phyloP scores from a whole-genome alignment of 2,888 invertebrate species.

The Sphecodes monilicornis region DNA sequence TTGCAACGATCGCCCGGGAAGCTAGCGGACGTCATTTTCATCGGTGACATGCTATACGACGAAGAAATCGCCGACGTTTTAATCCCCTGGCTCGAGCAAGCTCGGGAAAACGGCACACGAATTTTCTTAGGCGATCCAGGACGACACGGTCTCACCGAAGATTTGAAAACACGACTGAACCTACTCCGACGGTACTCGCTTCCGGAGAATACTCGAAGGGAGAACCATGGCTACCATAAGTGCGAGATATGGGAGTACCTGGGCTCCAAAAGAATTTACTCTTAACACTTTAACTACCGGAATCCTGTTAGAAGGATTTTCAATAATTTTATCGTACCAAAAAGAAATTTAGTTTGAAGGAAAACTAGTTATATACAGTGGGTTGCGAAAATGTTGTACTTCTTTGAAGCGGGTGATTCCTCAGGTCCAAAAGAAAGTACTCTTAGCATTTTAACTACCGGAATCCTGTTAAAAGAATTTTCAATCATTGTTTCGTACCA shows the following conservation, averaged over 20 bases:
- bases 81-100: conserved; percentile 85
- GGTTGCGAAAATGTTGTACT: no score
- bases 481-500: no score
- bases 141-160: conserved; percentile 85
- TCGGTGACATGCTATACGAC: conserved; percentile 91
- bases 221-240: conserved; percentile 52
- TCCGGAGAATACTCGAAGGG: conserved; percentile 41
- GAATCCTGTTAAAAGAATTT: no score
- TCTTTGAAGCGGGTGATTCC: no score
- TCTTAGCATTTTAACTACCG: no score
- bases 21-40: conserved; percentile 86
- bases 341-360: no score
- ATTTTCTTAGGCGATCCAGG: conserved; percentile 88
- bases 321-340: no score
- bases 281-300: no score
- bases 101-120: conserved; percentile 72
- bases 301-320: no score
- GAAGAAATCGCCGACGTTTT: conserved; percentile 86
- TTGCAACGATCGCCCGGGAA: conserved; percentile 75
- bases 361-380: no score
- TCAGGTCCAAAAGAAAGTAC: no score
- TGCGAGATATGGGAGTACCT: conserved; percentile 50
- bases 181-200: conserved; percentile 72
- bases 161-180: conserved; percentile 81
- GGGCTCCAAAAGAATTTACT: not conserved